A percentile compares a stretch with the other conserved stretches of the same genome.
phyloP scores from a whole-genome alignment of 2,113 vertebrate genomes.

The Malurus cyaneus region DNA sequence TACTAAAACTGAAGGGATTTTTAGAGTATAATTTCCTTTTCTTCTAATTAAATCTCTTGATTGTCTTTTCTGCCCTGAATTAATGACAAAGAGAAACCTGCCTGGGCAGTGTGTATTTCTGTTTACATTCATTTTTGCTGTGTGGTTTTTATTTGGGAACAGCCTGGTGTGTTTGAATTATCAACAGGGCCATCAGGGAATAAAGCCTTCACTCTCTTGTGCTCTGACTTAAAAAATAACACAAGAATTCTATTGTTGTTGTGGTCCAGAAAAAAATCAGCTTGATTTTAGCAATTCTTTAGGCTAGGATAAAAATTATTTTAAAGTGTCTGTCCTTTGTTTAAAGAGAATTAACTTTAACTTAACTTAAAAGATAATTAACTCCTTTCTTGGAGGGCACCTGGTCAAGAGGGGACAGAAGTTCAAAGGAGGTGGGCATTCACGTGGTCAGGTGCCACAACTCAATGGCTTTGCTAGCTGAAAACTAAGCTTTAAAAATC shows the following conservation, averaged over 20 bases:
- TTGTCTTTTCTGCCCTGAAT: constrained; percentile 33
- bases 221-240: not conserved
- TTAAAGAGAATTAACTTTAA: not conserved
- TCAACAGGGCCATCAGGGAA: not conserved
- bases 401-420: not conserved
- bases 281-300: not conserved
- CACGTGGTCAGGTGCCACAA: not conserved
- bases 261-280: not conserved
- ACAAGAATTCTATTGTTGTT: not conserved
- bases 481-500: not conserved
- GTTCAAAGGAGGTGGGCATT: not conserved
- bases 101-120: constrained; percentile 36
- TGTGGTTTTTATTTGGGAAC: constrained; percentile 37
- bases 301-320: not conserved
- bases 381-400: not conserved
- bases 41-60: constrained; percentile 49
- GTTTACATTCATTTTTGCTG: constrained; percentile 26
- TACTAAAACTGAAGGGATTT: constrained; percentile 43
- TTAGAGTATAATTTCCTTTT: constrained; percentile 52
- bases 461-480: not conserved
- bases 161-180: not conserved
- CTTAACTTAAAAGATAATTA: not conserved
- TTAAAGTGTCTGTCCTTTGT: not conserved
- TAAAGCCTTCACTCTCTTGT: not conserved
- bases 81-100: constrained; percentile 45